These are phyloP conservation scores for Eulemur coronatus DNA, from an alignment of 2,797 vertebrate species.

Conservation along the genomic window DNA sequence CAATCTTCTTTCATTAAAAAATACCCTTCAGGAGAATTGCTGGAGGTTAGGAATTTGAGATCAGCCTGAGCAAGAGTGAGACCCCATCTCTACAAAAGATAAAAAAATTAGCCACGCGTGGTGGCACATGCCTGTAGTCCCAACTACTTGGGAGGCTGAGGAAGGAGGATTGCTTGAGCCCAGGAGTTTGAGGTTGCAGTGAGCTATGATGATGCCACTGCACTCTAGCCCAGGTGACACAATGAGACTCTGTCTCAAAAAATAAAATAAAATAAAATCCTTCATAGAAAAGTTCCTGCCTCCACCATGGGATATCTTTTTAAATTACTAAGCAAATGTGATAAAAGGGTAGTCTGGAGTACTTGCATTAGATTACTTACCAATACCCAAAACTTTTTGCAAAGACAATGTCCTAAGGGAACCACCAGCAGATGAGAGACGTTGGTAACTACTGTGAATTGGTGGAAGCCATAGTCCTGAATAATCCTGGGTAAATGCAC, in stretches of 20 bases:
- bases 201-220: too few species aligned
- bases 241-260: too few species aligned
- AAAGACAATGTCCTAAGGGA: background rate
- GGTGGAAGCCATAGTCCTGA: background rate
- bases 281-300: background rate
- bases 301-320: background rate
- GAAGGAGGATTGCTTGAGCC: background rate
- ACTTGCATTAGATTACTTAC: background rate
- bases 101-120: background rate
- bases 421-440: background rate
- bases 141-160: background rate
- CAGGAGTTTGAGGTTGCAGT: background rate
- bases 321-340: background rate
- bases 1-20: constrained; percentile 1
- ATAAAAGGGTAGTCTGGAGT: background rate
- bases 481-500: background rate
- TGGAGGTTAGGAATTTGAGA: background rate
- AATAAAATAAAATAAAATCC: too few species aligned
- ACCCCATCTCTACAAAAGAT: background rate
- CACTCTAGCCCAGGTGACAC: too few species aligned
- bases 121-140: background rate
- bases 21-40: background rate
- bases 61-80: background rate
- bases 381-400: background rate
- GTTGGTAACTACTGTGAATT: background rate